These are phyloP conservation scores for Hyla sarda DNA, from an alignment of 2,113 vertebrate genomes.

Conservation along the genomic window DNA sequence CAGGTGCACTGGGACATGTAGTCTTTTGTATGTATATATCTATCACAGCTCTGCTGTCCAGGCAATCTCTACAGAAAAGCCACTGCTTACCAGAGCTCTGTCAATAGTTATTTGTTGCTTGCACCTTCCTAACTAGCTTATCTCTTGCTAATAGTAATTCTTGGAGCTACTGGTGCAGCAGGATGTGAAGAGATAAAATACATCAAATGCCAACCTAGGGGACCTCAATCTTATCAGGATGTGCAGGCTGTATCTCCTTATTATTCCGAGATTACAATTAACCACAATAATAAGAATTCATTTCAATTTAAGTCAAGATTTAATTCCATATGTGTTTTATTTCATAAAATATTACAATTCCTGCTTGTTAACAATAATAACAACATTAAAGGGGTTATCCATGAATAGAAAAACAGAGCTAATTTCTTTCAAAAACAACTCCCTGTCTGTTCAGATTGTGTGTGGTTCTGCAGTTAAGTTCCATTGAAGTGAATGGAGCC, in stretches of 20 bases:
- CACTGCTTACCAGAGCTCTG: constrained; percentile 43
- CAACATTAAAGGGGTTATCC: no score
- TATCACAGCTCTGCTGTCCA: neutral
- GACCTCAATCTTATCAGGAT: constrained; percentile 43
- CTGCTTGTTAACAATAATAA: neutral
- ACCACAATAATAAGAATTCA: neutral
- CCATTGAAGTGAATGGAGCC: no score
- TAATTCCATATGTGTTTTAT: neutral
- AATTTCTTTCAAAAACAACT: no score
- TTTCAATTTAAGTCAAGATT: neutral
- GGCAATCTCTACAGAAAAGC: neutral
- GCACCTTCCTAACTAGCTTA: neutral
- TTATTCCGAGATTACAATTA: constrained; percentile 7
- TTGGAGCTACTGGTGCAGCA: constrained; percentile 3
- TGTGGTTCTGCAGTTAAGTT: no score
- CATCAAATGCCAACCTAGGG: constrained; percentile 47
- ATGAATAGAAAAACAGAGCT: no score
- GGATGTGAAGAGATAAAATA: constrained; percentile 46
- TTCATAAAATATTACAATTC: neutral
- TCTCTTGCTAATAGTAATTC: constrained; percentile 42
- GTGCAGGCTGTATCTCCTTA: constrained; percentile 12
- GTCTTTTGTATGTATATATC: neutral
- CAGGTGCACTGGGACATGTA: constrained; percentile 12
- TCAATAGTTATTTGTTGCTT: constrained; percentile 58
- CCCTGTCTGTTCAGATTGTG: no score